Evolutionary conservation across 2,113 vertebrate genomes (phyloP).

Genomic region (Pampusana beccarii): DNA sequence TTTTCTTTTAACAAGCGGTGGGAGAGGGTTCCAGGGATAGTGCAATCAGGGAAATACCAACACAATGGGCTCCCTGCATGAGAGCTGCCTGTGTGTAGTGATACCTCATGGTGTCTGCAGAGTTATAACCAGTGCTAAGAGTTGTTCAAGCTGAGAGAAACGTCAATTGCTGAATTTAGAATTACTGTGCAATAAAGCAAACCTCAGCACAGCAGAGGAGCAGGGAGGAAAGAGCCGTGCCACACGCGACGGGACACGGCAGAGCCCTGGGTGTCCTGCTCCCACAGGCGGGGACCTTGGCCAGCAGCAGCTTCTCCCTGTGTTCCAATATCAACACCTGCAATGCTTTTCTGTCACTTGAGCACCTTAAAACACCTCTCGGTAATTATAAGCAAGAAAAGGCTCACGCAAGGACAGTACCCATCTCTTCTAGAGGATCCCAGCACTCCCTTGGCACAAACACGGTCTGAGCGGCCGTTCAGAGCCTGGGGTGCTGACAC

Average conservation of each 20-base stretch:
- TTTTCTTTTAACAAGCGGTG: no score
- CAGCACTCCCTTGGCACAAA: background rate
- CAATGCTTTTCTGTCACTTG: background rate
- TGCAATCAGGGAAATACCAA: no score
- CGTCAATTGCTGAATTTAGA: slow-evolving; percentile 4
- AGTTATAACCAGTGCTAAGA: background rate
- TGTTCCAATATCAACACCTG: background rate
- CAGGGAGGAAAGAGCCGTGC: background rate
- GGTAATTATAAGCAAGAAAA: background rate
- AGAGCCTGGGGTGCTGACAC: background rate
- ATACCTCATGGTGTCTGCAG: slow-evolving; percentile 10
- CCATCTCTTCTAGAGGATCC: background rate
- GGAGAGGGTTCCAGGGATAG: no score
- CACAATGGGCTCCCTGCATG: no score
- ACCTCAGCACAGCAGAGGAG: background rate
- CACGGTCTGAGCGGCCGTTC: background rate
- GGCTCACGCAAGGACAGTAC: background rate
- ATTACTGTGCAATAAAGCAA: slow-evolving; percentile 38
- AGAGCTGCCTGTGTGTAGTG: background rate
- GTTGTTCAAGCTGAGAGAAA: slow-evolving; percentile 51
- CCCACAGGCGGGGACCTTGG: background rate
- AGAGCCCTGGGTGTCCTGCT: background rate
- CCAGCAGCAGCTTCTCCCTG: background rate
- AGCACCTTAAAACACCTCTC: background rate
- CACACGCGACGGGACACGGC: background rate